Percentiles rank a stretch among this genome's conserved stretches.
phyloP scores from a whole-genome alignment of 1,140 invertebrate species.

The Meloidogyne floridensis region DNA sequence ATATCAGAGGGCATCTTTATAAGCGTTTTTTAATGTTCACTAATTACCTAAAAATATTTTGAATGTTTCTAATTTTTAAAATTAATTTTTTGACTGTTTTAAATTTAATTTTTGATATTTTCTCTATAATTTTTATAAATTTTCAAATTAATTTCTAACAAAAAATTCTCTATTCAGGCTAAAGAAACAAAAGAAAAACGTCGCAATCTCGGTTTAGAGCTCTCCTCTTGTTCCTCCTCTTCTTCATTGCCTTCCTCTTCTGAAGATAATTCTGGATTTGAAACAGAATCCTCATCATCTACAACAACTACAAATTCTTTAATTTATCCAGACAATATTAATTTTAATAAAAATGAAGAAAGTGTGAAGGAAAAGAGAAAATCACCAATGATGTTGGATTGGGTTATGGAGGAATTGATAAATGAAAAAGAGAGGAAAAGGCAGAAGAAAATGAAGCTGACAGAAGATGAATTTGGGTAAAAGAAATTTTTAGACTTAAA shows the following conservation, averaged over 20 bases:
- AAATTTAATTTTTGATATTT: no score
- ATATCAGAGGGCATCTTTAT: no score
- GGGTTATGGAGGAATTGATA: neutral
- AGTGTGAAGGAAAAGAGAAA: neutral
- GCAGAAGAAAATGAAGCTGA: neutral
- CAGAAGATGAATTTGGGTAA: neutral
- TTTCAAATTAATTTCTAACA: neutral
- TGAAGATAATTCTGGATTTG: slow-evolving; percentile 1
- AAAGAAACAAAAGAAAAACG: neutral
- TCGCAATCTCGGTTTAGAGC: neutral
- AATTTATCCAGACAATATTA: neutral
- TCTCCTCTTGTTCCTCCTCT: neutral
- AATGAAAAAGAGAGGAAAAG: neutral
- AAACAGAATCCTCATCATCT: neutral
- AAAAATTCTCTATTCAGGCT: neutral
- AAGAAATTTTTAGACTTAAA: neutral
- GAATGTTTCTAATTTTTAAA: no score
- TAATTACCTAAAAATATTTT: no score
- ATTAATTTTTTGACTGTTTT: no score
- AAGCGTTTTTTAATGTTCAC: no score
- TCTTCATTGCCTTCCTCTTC: neutral
- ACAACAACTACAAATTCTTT: neutral
- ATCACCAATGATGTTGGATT: neutral
- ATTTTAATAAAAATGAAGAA: neutral
- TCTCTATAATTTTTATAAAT: no score